A percentile compares a stretch with the other conserved stretches of the same genome.
Conservation (phyloP, 2,888 invertebrate genomes). For the Brachynemurus nebulosus region DNA sequence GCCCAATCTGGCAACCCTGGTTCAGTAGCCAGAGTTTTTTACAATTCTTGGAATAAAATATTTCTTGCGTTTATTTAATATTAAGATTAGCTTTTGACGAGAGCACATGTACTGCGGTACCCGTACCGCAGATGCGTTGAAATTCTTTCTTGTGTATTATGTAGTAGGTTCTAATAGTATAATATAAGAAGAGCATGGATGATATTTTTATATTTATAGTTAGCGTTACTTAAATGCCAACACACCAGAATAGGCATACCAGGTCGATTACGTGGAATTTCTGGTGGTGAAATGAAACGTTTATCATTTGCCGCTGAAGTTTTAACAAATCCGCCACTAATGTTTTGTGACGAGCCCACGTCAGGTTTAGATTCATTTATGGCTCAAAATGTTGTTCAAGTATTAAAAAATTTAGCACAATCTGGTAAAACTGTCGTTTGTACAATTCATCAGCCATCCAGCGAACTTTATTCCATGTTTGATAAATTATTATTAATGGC, state of each 20-base stretch:
- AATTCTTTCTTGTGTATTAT: too few relatives aligned
- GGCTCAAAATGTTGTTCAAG: constrained; percentile 85
- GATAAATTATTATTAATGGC: constrained; percentile 81
- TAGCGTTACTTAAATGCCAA: constrained; percentile 78
- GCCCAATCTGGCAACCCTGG: too few relatives aligned
- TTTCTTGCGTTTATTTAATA: too few relatives aligned
- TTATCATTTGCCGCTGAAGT: constrained; percentile 95
- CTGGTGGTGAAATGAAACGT: constrained; percentile 92
- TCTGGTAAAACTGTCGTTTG: constrained; percentile 82
- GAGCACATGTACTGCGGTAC: too few relatives aligned
- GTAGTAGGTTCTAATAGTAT: too few relatives aligned
- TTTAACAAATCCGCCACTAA: constrained; percentile 82
- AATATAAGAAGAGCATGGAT: too few relatives aligned
- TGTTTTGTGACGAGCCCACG: constrained; percentile 97
- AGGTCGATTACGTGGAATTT: constrained; percentile 79
- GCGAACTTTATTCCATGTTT: constrained; percentile 80
- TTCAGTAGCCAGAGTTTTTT: too few relatives aligned
- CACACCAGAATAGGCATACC: constrained; percentile 82
- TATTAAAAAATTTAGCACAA: constrained; percentile 53
- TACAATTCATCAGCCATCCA: constrained; percentile 93
- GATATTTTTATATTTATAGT: constrained; percentile 34
- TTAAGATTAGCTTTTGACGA: too few relatives aligned
- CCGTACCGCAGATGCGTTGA: too few relatives aligned
- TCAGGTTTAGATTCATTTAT: constrained; percentile 94
- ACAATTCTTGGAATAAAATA: too few relatives aligned